phyloP scores from a whole-genome alignment of 2,888 invertebrate species.

The Sylvicola fuscatus region DNA sequence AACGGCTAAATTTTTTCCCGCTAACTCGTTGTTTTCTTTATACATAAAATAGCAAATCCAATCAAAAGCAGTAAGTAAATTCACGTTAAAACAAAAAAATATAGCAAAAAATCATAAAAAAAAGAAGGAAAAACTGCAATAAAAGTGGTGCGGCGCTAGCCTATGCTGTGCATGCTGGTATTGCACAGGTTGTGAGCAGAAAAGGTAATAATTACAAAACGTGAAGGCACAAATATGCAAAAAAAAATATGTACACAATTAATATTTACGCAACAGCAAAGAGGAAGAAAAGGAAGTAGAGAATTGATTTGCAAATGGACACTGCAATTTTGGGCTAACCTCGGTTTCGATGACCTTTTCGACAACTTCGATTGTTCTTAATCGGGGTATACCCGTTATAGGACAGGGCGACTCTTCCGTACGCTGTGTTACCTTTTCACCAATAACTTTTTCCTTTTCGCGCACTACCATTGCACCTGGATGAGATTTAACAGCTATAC shows the following conservation, averaged over 20 bases:
- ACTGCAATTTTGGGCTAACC: constrained; percentile 34
- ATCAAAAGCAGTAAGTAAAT: no score
- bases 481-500: constrained; percentile 72
- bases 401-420: constrained; percentile 81
- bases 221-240: background rate
- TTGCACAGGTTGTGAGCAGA: no score
- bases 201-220: no score
- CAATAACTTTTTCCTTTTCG: constrained; percentile 76
- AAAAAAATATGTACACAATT: background rate
- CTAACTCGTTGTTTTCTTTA: no score
- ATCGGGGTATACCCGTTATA: constrained; percentile 62
- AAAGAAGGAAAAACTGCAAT: no score
- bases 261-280: background rate
- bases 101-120: no score
- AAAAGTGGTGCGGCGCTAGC: no score
- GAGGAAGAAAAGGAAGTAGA: constrained; percentile 1
- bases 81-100: no score
- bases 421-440: constrained; percentile 67
- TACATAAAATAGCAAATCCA: no score
- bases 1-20: no score
- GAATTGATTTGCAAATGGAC: background rate
- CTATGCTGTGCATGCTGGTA: no score
- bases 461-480: constrained; percentile 66
- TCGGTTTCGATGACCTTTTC: constrained; percentile 91
- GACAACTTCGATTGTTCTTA: constrained; percentile 82